phyloP scores from a whole-genome alignment of 2,113 vertebrate species.

The Daboia siamensis region DNA sequence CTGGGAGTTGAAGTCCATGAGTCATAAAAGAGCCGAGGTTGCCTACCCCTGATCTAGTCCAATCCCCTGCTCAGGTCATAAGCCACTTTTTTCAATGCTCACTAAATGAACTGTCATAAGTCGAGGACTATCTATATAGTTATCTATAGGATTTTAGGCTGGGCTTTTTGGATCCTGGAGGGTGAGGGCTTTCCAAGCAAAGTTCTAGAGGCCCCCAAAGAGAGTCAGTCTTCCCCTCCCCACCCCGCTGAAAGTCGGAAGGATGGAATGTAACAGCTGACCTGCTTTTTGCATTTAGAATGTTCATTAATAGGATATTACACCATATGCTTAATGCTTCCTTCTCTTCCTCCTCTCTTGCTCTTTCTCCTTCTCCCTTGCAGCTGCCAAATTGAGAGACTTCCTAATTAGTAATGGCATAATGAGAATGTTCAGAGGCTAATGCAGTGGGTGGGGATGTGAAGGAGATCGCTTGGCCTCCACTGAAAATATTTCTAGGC shows the following conservation, averaged over 20 bases:
- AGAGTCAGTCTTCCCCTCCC: conserved; percentile 48
- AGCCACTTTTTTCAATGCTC: no score
- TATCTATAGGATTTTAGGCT: conserved; percentile 75
- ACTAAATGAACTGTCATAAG: no score
- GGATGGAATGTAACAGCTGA: conserved; percentile 91
- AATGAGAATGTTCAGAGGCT: conserved; percentile 96
- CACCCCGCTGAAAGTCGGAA: conserved; percentile 83
- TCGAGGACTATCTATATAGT: not conserved
- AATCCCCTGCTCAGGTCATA: no score
- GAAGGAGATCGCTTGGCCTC: conserved; percentile 74
- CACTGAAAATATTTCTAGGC: conserved; percentile 69
- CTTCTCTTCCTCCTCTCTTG: conserved; percentile 69
- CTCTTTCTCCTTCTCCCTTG: conserved; percentile 76
- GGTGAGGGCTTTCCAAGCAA: not conserved
- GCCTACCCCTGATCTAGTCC: no score
- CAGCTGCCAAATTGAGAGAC: conserved; percentile 95
- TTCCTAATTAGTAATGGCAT: conserved; percentile 99
- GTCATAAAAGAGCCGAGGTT: no score
- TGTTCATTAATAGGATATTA: conserved; percentile 99
- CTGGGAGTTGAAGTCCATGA: no score
- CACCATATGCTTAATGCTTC: conserved; percentile 97
- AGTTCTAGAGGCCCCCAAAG: not conserved
- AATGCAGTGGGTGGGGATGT: conserved; percentile 83
- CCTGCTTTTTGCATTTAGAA: conserved; percentile 99
- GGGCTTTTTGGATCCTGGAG: conserved; percentile 45